Conservation (phyloP, 1,140 invertebrate genomes). For the Lanistes nyassanus region DNA sequence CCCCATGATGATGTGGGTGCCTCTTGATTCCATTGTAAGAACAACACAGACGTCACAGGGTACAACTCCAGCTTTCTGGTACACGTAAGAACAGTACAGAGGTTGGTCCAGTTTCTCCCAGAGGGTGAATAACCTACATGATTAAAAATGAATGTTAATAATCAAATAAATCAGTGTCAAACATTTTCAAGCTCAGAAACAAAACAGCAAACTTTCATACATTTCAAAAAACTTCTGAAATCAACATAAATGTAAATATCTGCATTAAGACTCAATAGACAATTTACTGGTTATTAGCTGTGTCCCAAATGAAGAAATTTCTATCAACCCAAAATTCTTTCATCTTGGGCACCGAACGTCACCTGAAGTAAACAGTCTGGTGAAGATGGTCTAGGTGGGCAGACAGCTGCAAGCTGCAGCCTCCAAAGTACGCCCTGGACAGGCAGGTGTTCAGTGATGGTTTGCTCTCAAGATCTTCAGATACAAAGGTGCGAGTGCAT, state of each 20-base stretch:
- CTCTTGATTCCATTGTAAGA: conserved; percentile 12
- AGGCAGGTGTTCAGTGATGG: conserved; percentile 22
- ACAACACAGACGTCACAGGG: conserved; percentile 13
- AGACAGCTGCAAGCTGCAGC: conserved; percentile 18
- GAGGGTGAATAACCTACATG: conserved; percentile 10
- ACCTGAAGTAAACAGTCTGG: conserved; percentile 19
- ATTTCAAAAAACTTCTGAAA: background rate
- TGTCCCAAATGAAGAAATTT: background rate
- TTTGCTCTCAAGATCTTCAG: background rate
- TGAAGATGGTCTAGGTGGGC: conserved; percentile 6
- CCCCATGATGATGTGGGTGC: conserved; percentile 13
- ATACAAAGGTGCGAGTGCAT: background rate
- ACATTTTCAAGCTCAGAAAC: background rate
- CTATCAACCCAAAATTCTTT: background rate
- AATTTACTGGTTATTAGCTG: background rate
- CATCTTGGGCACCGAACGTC: background rate
- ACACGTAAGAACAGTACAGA: conserved; percentile 23
- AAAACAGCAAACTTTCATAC: background rate
- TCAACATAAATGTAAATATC: background rate
- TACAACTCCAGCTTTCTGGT: background rate
- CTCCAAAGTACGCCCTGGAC: conserved; percentile 17
- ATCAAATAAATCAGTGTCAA: background rate
- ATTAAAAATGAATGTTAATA: background rate
- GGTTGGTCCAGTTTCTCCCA: conserved; percentile 13
- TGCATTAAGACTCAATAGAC: background rate